phyloP scores from a whole-genome alignment of 2,113 vertebrate species.

The Zosterops borbonicus region DNA sequence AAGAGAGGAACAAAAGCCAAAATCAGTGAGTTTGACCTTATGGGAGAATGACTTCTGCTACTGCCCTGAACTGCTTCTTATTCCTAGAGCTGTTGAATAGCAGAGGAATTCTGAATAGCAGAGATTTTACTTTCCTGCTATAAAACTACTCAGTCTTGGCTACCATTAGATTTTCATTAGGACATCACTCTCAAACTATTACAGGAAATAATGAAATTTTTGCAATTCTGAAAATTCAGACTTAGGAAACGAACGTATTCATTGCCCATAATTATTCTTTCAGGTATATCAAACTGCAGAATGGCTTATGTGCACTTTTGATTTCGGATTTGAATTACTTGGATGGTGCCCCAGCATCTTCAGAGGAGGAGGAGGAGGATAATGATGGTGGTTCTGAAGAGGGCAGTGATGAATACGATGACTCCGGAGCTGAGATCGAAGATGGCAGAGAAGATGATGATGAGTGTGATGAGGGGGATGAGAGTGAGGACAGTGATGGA shows the following conservation, averaged over 20 bases:
- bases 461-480: slow-evolving; percentile 78
- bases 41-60: background rate
- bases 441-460: slow-evolving; percentile 80
- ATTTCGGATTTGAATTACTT: slow-evolving; percentile 88
- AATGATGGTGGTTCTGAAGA: slow-evolving; percentile 38
- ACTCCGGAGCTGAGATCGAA: slow-evolving; percentile 84
- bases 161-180: background rate
- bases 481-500: slow-evolving; percentile 73
- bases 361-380: slow-evolving; percentile 75
- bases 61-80: background rate
- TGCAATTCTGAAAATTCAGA: background rate
- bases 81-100: background rate
- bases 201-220: background rate
- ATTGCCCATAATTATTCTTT: background rate
- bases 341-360: slow-evolving; percentile 66
- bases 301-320: slow-evolving; percentile 89
- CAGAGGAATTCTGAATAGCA: background rate
- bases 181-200: background rate
- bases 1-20: background rate
- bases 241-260: background rate
- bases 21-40: background rate
- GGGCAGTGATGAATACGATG: slow-evolving; percentile 77
- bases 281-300: slow-evolving; percentile 89
- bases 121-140: background rate
- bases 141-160: background rate